Base-by-base conservation (phyloP, 2,113 vertebrate species). In the Clarias macrocephalus region DNA sequence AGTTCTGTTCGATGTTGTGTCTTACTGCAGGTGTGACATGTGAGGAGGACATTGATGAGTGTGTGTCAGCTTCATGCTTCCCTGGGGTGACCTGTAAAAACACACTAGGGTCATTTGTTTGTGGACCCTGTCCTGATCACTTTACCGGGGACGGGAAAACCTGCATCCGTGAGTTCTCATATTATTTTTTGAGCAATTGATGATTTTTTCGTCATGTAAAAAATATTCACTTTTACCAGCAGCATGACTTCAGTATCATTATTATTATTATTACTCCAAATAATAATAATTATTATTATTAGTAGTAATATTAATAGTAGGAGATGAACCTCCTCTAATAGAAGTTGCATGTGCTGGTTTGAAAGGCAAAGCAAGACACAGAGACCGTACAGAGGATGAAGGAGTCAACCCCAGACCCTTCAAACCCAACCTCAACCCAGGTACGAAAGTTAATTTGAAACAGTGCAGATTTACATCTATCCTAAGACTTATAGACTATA, bases 31-130 rank as follows among this genome's bases (percentile, higher is more conserved):
- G 97, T 79, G 90, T 82, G 75, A 95, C 95, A 0, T 99, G 97
- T 82, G 93, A 96, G 92, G 95, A 96, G 66, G 98, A 99, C 76
- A 25, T 95, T 18, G 95, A 99, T 23, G 97, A 98, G 90, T 98
- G 97, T 89, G 68, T 88, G 66, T 95, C 94, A 18, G 90, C 25
- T 65, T 96, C 96, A 5, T 99, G 97, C 88, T 96, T 95, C 82
- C 88, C 95, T 13, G 94, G 94, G 65, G 94, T 93, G 16, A 79
- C 91, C 81, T 99, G 98, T 84, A 91, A 94, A 91, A 98, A 97
- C 93, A 96, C 94, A 0, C 90, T 93, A 65, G 96, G 97, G 65
- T 97, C 97, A 76, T 99, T 97, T 86, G 60, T 72, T 62, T 99
- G 97, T 92, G 95, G 93, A 63, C 80, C 88, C 3, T 98, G 97